Evolutionary conservation across 2,113 vertebrate species (phyloP), one percentile per base, ranked within the genome.

Genomic region (Rhynchomys soricoides): DNA sequence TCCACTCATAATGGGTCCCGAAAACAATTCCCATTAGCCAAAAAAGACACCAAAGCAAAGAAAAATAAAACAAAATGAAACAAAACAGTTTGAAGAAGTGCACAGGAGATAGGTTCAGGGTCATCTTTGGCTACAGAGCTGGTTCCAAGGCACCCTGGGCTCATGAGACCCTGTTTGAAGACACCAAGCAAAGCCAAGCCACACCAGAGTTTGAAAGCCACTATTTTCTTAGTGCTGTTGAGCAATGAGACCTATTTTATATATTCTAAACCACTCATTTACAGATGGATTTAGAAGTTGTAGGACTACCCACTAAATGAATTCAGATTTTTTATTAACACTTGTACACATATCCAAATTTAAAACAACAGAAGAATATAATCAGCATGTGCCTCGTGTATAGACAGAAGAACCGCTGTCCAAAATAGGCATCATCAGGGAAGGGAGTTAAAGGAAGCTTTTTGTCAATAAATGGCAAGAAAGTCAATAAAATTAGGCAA

Each of bases 241-340:
- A 5, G 3, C 19, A 74, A 74, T 21, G 48, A 86, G 81, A 55
- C 10, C 8, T 81, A 79, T 62, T 74, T 92, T 82, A 71, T 90
- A 89, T 85, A 94, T 86, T 93, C 34, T 78, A 62, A 92, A 94
- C 26, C 88, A 59, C 45, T 59, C 86, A n/a, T 57, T 95, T 96
- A 59, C 37, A 74, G 89, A 81, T 59, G 29, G 85, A 83, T 64
- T 92, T 68, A 78, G 59, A 55, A 71, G 34, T 88, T 92, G 37
- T 64, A 85, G 74, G 81, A 82, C 74, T 86, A 59, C 40, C 22
- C 81, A 7, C 77, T 34, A 79, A 93, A 40, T 48, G 43, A 94
- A 29, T 71, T 90, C 64, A 40, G 62, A 66, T 57, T 71, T 43
- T 31, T 85, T 79, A 74, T 21, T 86, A 79, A 91, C 93, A 77